phyloP scores from a whole-genome alignment of 2,113 vertebrate genomes.

The Ochotona curzoniae region DNA sequence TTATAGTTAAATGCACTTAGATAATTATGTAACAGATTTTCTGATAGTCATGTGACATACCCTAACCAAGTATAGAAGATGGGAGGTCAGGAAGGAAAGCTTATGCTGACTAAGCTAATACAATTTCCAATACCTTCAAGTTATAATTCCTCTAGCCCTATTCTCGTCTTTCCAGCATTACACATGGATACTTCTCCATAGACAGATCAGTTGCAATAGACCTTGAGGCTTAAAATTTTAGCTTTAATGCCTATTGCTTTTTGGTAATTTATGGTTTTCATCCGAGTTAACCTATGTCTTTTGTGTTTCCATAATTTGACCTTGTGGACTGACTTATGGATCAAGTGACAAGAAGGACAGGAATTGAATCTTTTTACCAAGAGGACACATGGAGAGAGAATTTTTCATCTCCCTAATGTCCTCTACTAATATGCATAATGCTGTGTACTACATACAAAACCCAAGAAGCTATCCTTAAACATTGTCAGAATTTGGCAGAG shows the following conservation, averaged over 20 bases:
- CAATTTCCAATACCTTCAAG: background rate
- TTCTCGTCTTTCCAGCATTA: background rate
- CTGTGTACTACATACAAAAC: background rate
- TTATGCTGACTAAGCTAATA: background rate
- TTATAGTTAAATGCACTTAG: background rate
- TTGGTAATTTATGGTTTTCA: background rate
- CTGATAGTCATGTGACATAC: background rate
- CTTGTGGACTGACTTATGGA: background rate
- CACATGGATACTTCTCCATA: background rate
- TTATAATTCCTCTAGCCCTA: background rate
- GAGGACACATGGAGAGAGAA: background rate
- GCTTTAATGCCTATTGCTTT: background rate
- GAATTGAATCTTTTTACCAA: background rate
- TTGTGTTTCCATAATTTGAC: background rate
- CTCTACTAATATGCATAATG: background rate
- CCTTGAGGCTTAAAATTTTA: background rate
- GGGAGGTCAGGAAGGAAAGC: background rate
- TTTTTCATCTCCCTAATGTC: background rate
- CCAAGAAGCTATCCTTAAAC: background rate
- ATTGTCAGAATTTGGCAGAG: background rate
- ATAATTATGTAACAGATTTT: background rate
- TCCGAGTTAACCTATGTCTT: background rate
- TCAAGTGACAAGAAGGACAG: background rate
- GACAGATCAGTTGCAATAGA: background rate
- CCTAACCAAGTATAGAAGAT: background rate